phyloP scores from a whole-genome alignment of 2,113 vertebrate genomes.

The Rhabdornis inornatus region DNA sequence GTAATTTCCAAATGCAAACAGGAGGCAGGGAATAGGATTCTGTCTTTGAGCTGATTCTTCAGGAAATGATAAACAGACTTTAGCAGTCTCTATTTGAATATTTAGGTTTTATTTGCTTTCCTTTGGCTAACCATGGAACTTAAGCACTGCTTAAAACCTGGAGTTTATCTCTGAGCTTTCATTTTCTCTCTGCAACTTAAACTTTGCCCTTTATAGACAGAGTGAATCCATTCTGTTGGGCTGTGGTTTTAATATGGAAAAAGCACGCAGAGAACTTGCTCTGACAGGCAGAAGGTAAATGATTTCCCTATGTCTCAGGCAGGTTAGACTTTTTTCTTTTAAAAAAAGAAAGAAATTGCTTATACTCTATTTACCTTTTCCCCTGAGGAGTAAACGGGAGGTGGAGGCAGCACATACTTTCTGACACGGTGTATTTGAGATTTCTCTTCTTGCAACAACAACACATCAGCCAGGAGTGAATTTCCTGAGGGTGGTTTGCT shows the following conservation, averaged over 20 bases:
- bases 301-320: not conserved
- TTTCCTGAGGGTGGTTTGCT: not conserved
- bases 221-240: not conserved
- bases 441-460: not conserved
- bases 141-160: not conserved
- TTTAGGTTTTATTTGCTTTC: not conserved
- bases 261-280: not conserved
- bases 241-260: not conserved
- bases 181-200: not conserved
- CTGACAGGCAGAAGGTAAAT: constrained; percentile 29
- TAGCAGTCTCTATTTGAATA: not conserved
- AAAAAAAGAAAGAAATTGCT: not conserved
- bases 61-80: not conserved
- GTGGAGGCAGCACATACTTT: not conserved
- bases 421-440: not conserved
- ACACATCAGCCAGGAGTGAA: not conserved
- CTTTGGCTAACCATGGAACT: not conserved
- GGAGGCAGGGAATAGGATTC: not conserved
- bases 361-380: constrained; percentile 20
- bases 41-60: not conserved
- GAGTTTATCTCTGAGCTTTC: not conserved
- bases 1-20: constrained; percentile 3
- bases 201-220: not conserved
- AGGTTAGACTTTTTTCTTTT: not conserved
- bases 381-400: not conserved